phyloP scores from a whole-genome alignment of 1,140 invertebrate species.

The Drosophila virilis region DNA sequence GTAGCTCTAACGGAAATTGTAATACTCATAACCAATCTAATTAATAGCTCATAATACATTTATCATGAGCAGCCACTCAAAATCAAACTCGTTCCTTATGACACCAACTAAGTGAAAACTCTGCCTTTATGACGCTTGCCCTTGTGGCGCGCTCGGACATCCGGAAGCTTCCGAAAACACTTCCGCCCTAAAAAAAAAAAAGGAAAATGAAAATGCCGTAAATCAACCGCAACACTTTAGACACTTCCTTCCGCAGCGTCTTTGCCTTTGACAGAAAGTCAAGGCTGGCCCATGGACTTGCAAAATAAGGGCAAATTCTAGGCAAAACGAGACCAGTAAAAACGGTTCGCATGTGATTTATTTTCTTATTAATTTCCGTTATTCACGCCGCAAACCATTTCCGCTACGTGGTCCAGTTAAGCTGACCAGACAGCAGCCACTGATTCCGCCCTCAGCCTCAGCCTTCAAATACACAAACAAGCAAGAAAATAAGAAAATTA shows the following conservation, averaged over 20 bases:
- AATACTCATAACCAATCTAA: constrained; percentile 26
- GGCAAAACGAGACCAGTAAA: constrained; percentile 21
- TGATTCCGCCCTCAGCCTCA: neutral
- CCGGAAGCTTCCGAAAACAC: constrained; percentile 49
- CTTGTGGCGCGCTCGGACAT: constrained; percentile 38
- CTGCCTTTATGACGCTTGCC: constrained; percentile 5
- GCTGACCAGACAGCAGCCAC: constrained; percentile 38
- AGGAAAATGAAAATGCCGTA: constrained; percentile 40
- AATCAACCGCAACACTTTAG: constrained; percentile 61
- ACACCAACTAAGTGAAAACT: constrained; percentile 41
- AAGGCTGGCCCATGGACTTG: constrained; percentile 14
- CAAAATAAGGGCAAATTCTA: constrained; percentile 11
- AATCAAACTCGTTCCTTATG: constrained; percentile 41
- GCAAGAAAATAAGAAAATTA: constrained; percentile 13
- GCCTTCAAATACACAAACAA: neutral
- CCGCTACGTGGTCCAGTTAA: constrained; percentile 45
- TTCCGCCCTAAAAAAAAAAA: constrained; percentile 28
- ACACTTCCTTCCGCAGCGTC: constrained; percentile 54
- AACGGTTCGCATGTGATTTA: constrained; percentile 61
- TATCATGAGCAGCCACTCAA: constrained; percentile 29
- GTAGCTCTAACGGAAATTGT: constrained; percentile 27
- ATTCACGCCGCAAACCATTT: constrained; percentile 62
- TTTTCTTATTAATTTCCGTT: constrained; percentile 73
- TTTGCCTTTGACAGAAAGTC: constrained; percentile 50
- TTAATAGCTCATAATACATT: constrained; percentile 50